Evolutionary conservation across 2,888 invertebrate species (phyloP).

Genomic region (Drosophila colorata): DNA sequence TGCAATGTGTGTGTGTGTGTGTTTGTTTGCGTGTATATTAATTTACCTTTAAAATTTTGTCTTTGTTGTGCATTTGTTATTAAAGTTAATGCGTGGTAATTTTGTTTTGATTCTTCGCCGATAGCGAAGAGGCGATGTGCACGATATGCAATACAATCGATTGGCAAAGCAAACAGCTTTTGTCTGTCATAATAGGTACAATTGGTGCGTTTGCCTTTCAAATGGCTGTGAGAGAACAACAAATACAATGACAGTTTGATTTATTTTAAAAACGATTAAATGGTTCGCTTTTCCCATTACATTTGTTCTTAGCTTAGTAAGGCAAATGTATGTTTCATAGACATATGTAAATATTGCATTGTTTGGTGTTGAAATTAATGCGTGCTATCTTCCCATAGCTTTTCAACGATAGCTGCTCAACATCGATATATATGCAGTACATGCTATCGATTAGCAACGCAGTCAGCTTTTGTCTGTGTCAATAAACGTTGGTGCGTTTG

Average conservation of each 20-base stretch:
- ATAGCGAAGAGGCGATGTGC: neutral
- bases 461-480: slow-evolving; percentile 13
- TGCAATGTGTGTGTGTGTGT: no score
- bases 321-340: no score
- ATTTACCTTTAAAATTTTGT: neutral
- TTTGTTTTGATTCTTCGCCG: slow-evolving; percentile 27
- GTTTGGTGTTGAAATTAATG: neutral
- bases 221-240: no score
- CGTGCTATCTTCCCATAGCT: neutral
- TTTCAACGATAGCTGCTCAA: neutral
- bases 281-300: no score
- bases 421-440: neutral
- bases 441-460: slow-evolving; percentile 5
- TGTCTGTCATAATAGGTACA: neutral
- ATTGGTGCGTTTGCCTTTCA: neutral
- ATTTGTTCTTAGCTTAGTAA: neutral
- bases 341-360: no score
- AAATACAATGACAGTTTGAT: no score
- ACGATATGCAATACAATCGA: slow-evolving; percentile 6
- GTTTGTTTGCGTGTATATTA: neutral
- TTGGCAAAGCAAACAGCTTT: slow-evolving; percentile 12
- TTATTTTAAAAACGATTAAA: no score
- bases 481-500: neutral
- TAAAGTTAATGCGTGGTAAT: slow-evolving; percentile 16
- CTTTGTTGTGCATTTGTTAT: neutral